These are phyloP conservation scores for Delphinus delphis DNA, from an alignment of 2,113 vertebrate species.

Conservation along the genomic window DNA sequence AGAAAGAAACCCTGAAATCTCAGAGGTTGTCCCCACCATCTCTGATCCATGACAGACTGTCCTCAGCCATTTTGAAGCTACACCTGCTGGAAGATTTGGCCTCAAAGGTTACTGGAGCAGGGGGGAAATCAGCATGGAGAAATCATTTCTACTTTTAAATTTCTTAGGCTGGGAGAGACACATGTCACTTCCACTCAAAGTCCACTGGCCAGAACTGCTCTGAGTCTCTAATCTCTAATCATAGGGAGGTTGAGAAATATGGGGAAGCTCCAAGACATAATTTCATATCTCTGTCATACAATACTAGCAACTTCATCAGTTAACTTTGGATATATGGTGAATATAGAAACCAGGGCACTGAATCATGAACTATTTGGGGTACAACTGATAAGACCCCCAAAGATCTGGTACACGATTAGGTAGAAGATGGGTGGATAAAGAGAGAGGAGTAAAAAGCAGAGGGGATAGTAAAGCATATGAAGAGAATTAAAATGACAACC, in stretches of 20 bases:
- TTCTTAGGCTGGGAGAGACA: not conserved
- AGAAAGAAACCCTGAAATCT: not conserved
- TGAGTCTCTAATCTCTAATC: not conserved
- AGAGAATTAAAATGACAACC: not conserved
- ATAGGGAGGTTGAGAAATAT: not conserved
- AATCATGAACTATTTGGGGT: not conserved
- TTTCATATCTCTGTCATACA: not conserved
- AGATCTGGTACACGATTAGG: not conserved
- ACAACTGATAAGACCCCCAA: not conserved
- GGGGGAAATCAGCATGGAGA: not conserved
- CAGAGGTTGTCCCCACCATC: not conserved
- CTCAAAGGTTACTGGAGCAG: not conserved
- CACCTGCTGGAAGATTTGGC: not conserved
- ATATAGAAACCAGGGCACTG: not conserved
- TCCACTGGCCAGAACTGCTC: not conserved
- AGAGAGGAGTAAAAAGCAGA: not conserved
- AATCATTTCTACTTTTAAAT: not conserved
- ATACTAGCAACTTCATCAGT: not conserved
- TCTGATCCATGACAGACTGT: not conserved
- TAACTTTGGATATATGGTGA: not conserved
- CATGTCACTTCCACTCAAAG: not conserved
- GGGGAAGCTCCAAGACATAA: not conserved
- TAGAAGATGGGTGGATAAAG: not conserved
- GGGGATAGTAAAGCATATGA: not conserved
- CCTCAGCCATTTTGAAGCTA: not conserved